phyloP scores from a whole-genome alignment of 2,797 vertebrate genomes.

The Bucorvus abyssinicus region DNA sequence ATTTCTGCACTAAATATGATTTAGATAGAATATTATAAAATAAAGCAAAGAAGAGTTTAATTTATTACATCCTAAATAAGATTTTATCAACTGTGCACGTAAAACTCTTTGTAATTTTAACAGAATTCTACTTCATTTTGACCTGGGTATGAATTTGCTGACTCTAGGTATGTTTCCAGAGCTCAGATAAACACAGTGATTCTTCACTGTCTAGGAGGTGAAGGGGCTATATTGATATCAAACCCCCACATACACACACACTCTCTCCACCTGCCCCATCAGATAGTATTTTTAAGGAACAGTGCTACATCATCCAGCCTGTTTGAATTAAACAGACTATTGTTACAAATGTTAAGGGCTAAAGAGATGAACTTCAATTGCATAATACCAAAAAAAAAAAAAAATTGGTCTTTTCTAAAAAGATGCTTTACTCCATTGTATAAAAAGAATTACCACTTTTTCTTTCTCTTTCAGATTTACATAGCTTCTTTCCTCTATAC shows the following conservation, averaged over 20 bases:
- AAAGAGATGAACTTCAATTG: neutral
- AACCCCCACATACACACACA: neutral
- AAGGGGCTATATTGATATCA: neutral
- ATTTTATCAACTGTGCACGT: neutral
- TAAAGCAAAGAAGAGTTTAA: neutral
- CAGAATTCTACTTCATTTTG: neutral
- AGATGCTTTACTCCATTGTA: neutral
- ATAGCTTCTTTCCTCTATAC: neutral
- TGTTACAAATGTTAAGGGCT: neutral
- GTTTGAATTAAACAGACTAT: neutral
- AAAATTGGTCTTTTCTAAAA: neutral
- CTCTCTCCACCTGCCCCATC: fast-evolving
- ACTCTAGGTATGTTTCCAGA: neutral
- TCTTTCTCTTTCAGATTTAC: neutral
- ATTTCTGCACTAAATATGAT: neutral
- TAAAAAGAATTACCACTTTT: neutral
- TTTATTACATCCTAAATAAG: neutral
- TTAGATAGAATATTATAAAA: neutral
- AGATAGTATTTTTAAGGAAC: neutral
- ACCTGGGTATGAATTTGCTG: neutral
- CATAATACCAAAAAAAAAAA: neutral
- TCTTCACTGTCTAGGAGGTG: neutral
- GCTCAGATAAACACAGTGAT: neutral
- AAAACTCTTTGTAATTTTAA: neutral
- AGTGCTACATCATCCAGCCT: neutral